A percentile compares a stretch with the other conserved stretches of the same genome.
phyloP scores from a whole-genome alignment of 2,113 vertebrate genomes.

The Murina feae region DNA sequence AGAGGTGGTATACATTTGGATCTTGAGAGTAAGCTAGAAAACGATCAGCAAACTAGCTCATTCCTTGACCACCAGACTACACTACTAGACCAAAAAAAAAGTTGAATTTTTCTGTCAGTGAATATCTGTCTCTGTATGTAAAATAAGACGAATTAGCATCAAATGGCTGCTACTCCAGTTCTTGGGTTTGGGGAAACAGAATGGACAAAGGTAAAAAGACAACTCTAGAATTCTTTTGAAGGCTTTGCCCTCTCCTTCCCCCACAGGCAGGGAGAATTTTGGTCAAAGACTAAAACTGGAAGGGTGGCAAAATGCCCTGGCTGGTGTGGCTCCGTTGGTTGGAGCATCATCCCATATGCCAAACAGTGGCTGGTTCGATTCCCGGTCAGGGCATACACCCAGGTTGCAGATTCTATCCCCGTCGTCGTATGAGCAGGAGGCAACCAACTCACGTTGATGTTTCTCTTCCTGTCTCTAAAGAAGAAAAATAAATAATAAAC shows the following conservation, averaged over 20 bases:
- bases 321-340: not conserved
- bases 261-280: not conserved
- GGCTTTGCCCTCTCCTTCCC: not conserved
- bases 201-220: not conserved
- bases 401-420: not conserved
- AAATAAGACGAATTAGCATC: not conserved
- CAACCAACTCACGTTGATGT: not conserved
- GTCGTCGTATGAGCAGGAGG: not conserved
- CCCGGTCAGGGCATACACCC: not conserved
- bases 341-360: not conserved
- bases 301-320: not conserved
- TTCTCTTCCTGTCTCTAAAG: not conserved
- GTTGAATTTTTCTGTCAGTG: not conserved
- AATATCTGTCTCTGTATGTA: not conserved
- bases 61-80: not conserved
- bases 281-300: not conserved
- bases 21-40: not conserved
- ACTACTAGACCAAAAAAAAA: not conserved
- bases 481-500: not conserved
- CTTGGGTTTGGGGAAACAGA: not conserved
- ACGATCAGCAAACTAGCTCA: not conserved
- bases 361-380: not conserved
- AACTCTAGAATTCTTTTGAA: not conserved
- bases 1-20: not conserved
- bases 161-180: not conserved